These are phyloP conservation scores for Gymnoscopelus braueri DNA, from an alignment of 2,797 vertebrate species.

Conservation along the genomic window DNA sequence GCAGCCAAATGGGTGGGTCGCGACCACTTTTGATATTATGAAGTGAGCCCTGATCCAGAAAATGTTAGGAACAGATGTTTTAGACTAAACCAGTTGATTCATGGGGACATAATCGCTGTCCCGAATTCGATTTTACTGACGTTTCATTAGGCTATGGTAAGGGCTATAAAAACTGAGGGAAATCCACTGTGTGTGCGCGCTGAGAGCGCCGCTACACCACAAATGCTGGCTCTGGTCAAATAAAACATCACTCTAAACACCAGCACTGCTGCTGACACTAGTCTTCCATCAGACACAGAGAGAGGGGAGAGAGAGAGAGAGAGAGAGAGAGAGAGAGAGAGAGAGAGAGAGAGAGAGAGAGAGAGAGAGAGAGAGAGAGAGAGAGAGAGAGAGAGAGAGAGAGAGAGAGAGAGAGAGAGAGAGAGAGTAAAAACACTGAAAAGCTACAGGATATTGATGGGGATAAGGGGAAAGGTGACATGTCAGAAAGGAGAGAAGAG, in stretches of 20 bases:
- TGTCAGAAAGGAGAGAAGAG: neutral
- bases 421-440: neutral
- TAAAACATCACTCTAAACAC: neutral
- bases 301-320: neutral
- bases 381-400: neutral
- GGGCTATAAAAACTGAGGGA: too few relatives aligned
- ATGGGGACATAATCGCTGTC: too few relatives aligned
- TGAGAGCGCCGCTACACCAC: neutral
- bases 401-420: neutral
- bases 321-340: neutral
- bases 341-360: neutral
- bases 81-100: too few relatives aligned
- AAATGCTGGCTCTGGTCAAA: constrained; percentile 6
- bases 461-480: constrained; percentile 37
- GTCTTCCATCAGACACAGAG: neutral
- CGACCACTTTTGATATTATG: too few relatives aligned
- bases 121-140: too few relatives aligned
- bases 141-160: too few relatives aligned
- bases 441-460: constrained; percentile 8
- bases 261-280: neutral
- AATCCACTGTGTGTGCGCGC: neutral
- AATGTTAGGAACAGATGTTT: too few relatives aligned
- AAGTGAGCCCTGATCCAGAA: too few relatives aligned
- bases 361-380: neutral
- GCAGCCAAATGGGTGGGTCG: too few relatives aligned